These are phyloP conservation scores for Opisthocomus hoazin DNA, from an alignment of 2,113 vertebrate species.

Conservation along the genomic window DNA sequence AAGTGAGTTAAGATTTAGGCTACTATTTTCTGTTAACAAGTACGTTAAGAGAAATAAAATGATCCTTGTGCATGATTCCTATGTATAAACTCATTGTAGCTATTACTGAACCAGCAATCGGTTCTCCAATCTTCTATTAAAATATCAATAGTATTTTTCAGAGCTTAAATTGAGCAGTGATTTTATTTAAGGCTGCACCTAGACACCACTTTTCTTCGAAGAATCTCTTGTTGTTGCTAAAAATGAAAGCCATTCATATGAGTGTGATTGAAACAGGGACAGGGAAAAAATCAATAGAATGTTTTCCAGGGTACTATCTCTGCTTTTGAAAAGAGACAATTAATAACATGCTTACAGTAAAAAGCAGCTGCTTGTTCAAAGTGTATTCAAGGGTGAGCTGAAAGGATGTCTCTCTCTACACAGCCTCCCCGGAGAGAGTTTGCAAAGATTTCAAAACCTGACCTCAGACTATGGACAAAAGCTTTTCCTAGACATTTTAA, in stretches of 20 bases:
- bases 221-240: slow-evolving; percentile 73
- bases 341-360: slow-evolving; percentile 75
- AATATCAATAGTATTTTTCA: slow-evolving; percentile 77
- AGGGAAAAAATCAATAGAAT: slow-evolving; percentile 73
- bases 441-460: slow-evolving; percentile 63
- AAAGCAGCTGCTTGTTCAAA: slow-evolving; percentile 75
- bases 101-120: slow-evolving; percentile 66
- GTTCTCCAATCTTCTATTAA: slow-evolving; percentile 73
- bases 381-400: slow-evolving; percentile 74
- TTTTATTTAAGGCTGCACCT: slow-evolving; percentile 73
- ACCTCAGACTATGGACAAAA: slow-evolving; percentile 47
- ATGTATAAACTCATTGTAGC: slow-evolving; percentile 66
- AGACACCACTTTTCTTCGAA: slow-evolving; percentile 69
- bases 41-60: slow-evolving; percentile 60
- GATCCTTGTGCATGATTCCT: slow-evolving; percentile 60
- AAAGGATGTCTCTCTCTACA: slow-evolving; percentile 56
- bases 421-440: slow-evolving; percentile 49
- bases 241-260: slow-evolving; percentile 78
- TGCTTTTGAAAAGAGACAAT: slow-evolving; percentile 76
- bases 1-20: slow-evolving; percentile 50
- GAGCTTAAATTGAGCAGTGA: slow-evolving; percentile 74
- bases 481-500: slow-evolving; percentile 1
- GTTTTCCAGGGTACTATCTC: slow-evolving; percentile 74
- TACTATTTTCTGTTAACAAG: slow-evolving; percentile 63
- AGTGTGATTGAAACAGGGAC: slow-evolving; percentile 74